Percentiles rank a stretch among this genome's conserved stretches.
Conservation (phyloP, 2,888 invertebrate genomes). For the Rhamphomyia laevipes region DNA sequence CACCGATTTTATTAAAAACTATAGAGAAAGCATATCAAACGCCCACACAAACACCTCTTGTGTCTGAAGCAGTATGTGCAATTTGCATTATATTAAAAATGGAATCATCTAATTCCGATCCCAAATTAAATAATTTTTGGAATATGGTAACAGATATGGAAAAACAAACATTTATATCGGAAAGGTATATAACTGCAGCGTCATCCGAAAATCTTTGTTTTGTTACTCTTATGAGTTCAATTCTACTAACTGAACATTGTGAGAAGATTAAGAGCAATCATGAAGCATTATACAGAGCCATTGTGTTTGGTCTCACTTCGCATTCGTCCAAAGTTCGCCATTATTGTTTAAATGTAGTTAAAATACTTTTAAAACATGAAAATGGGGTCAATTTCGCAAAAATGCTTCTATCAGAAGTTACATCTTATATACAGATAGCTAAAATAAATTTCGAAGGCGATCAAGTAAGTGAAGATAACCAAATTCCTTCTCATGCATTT, state of each 20-base stretch:
- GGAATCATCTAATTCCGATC: constrained; percentile 38
- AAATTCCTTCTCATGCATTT: constrained; percentile 24
- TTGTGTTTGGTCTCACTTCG: constrained; percentile 56
- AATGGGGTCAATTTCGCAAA: constrained; percentile 51
- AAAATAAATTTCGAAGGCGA: constrained; percentile 39
- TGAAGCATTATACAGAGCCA: constrained; percentile 56
- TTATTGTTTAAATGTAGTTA: constrained; percentile 49
- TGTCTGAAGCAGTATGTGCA: constrained; percentile 61
- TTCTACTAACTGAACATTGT: constrained; percentile 56
- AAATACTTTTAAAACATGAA: constrained; percentile 45
- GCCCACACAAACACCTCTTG: constrained; percentile 54
- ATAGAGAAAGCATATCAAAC: constrained; percentile 67
- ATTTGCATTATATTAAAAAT: constrained; percentile 54
- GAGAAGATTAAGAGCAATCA: constrained; percentile 53
- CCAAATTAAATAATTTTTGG: constrained; percentile 49
- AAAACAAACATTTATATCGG: constrained; percentile 69
- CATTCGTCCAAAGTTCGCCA: constrained; percentile 49
- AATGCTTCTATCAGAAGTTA: constrained; percentile 53
- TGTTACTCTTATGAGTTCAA: constrained; percentile 62
- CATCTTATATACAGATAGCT: constrained; percentile 50
- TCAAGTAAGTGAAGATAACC: constrained; percentile 19
- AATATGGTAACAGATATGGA: constrained; percentile 58
- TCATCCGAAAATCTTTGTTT: constrained; percentile 58
- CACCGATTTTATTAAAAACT: constrained; percentile 54
- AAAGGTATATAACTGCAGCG: constrained; percentile 62